These are phyloP conservation scores for Melanotaenia nigrans DNA, from an alignment of 2,797 vertebrate species.

Conservation along the genomic window DNA sequence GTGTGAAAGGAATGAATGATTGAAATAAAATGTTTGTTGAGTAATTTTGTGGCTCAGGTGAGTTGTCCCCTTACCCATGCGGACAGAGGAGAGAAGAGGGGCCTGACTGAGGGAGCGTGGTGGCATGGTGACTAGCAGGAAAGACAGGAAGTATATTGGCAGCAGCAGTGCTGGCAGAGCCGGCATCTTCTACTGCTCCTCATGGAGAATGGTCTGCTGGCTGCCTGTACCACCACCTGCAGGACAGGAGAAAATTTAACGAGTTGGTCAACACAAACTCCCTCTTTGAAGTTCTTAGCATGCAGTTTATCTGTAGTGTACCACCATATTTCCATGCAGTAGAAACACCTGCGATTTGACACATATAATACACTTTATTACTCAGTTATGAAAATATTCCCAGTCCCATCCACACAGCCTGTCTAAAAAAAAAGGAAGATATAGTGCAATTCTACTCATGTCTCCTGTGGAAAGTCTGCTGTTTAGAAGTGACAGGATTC, in stretches of 20 bases:
- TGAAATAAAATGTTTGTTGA: background rate
- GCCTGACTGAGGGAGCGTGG: conserved; percentile 82
- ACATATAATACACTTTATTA: conserved; percentile 39
- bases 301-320: conserved; percentile 32
- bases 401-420: conserved; percentile 44
- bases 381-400: conserved; percentile 57
- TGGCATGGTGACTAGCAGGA: conserved; percentile 84
- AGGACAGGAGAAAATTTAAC: conserved; percentile 67
- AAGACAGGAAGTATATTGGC: conserved; percentile 88
- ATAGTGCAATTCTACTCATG: conserved; percentile 40
- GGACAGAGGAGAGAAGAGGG: conserved; percentile 87
- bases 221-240: conserved; percentile 89
- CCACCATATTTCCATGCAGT: conserved; percentile 22
- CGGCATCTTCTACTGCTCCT: conserved; percentile 98
- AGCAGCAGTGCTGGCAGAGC: conserved; percentile 91
- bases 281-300: conserved; percentile 32
- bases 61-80: conserved; percentile 86
- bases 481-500: conserved; percentile 65
- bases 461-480: conserved; percentile 51
- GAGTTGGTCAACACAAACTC: conserved; percentile 29
- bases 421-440: conserved; percentile 48
- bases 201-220: conserved; percentile 96
- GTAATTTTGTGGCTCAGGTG: background rate
- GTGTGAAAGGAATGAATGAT: background rate
- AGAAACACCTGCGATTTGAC: conserved; percentile 41